Percentiles rank a stretch among this genome's conserved stretches.
These are phyloP conservation scores for Porphyrio hochstetteri DNA, from an alignment of 2,113 vertebrate genomes.

Conservation along the genomic window DNA sequence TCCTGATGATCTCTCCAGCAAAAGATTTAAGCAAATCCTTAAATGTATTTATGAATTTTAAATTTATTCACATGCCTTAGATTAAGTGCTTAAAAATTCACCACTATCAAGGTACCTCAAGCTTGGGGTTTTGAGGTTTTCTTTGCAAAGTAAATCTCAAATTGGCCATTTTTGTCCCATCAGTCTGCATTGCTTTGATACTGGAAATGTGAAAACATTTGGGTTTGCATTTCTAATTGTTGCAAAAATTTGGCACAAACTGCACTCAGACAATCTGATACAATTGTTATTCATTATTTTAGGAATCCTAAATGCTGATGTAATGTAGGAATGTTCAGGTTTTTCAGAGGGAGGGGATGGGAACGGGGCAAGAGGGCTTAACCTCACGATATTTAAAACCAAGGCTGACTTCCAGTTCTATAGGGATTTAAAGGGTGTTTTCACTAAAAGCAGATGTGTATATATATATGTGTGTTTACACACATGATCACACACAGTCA, in stretches of 20 bases:
- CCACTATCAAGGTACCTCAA: background rate
- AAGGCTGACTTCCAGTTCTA: background rate
- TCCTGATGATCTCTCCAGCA: background rate
- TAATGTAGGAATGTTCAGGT: conserved; percentile 5
- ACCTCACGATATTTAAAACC: background rate
- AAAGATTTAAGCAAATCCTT: background rate
- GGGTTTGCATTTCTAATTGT: conserved; percentile 37
- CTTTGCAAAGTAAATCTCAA: background rate
- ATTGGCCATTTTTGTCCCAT: background rate
- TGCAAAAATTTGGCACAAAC: background rate
- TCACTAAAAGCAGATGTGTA: background rate
- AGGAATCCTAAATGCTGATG: conserved; percentile 31
- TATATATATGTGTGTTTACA: background rate
- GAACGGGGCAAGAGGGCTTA: background rate
- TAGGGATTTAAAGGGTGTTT: conserved; percentile 25
- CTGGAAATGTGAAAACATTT: conserved; percentile 60
- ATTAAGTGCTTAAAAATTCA: background rate
- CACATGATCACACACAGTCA: background rate
- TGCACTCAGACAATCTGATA: background rate
- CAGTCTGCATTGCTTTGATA: background rate
- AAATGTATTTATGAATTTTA: background rate
- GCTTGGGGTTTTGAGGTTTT: fast-evolving
- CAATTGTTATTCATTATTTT: conserved; percentile 36
- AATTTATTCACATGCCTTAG: background rate
- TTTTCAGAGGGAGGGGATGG: background rate